Percentiles rank a stretch among this genome's conserved stretches.
Conservation (phyloP, 2,113 vertebrate species). For the Galemys pyrenaicus region DNA sequence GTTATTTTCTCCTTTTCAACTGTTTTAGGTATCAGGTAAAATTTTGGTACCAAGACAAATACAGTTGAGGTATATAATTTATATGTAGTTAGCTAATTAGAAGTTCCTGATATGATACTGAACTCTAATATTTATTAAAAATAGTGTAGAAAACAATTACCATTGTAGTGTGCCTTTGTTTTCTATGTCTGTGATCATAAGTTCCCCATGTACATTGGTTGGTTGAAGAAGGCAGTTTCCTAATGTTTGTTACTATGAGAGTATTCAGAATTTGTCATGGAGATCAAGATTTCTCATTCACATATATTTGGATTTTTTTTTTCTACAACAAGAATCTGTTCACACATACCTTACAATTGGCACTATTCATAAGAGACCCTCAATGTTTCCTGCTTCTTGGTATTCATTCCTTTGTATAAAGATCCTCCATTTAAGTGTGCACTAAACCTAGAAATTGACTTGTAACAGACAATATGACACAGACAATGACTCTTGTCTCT, state of each 20-base stretch:
- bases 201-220: neutral
- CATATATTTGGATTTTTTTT: neutral
- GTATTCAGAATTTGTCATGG: neutral
- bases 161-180: neutral
- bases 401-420: neutral
- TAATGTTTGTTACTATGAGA: neutral
- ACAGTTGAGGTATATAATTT: neutral
- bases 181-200: neutral
- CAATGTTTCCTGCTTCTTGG: neutral
- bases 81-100: neutral
- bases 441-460: neutral
- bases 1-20: neutral
- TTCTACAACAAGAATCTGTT: neutral
- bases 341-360: rapidly evolving
- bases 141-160: neutral
- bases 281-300: neutral
- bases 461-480: neutral
- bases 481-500: neutral
- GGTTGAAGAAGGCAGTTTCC: neutral
- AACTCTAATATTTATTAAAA: neutral
- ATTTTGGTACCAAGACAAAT: neutral
- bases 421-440: neutral
- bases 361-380: neutral
- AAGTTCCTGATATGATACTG: neutral
- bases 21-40: neutral